Conservation (phyloP, 2,888 invertebrate genomes). For the Panorpa germanica region DNA sequence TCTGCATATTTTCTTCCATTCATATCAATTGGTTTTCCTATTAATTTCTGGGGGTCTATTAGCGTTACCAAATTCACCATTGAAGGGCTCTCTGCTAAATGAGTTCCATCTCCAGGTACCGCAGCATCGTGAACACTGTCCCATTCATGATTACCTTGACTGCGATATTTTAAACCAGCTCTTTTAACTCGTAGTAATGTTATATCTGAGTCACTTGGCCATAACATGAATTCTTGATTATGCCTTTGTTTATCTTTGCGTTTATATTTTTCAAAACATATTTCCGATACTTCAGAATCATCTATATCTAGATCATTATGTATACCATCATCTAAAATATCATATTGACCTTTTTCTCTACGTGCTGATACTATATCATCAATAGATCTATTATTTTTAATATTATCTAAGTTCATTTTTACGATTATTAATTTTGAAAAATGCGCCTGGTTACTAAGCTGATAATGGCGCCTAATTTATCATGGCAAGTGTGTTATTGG, state of each 20-base stretch:
- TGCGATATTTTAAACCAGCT: too few relatives aligned
- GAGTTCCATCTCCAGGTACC: conserved; percentile 33
- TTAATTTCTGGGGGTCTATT: conserved; percentile 25
- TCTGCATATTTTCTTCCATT: too few relatives aligned
- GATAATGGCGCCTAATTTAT: too few relatives aligned
- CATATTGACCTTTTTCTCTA: too few relatives aligned
- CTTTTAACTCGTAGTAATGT: conserved; percentile 34
- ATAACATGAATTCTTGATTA: conserved; percentile 24
- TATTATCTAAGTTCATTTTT: too few relatives aligned
- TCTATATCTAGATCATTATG: background rate
- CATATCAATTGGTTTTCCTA: too few relatives aligned
- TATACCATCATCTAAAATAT: too few relatives aligned
- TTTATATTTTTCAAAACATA: background rate
- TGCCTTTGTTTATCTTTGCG: conserved; percentile 17
- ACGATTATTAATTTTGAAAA: too few relatives aligned
- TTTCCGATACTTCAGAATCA: background rate
- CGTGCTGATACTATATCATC: too few relatives aligned
- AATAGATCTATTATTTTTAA: too few relatives aligned
- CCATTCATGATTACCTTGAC: conserved; percentile 21
- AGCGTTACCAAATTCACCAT: conserved; percentile 37
- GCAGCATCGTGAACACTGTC: conserved; percentile 27
- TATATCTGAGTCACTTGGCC: conserved; percentile 38
- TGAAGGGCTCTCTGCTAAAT: conserved; percentile 33
- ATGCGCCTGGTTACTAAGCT: too few relatives aligned
- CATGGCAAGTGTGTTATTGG: too few relatives aligned